These are phyloP conservation scores for Antitype chi DNA, from an alignment of 2,888 invertebrate species.

Conservation along the genomic window DNA sequence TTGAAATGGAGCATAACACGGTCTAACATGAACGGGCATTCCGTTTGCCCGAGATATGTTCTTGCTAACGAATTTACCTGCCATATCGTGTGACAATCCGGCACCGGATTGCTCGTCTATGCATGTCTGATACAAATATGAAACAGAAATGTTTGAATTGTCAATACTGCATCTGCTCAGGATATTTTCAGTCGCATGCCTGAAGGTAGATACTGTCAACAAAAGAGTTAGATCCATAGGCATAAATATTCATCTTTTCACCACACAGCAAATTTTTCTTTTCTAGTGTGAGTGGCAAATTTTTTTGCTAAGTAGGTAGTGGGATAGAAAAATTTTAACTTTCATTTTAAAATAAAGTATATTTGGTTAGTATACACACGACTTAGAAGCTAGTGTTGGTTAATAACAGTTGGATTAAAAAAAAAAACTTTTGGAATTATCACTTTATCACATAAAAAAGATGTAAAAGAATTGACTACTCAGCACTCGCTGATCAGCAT, in stretches of 20 bases:
- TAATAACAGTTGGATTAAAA: no score
- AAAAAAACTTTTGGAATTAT: no score
- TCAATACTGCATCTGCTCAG: slow-evolving; percentile 38
- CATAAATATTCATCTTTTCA: background rate
- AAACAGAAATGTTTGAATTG: slow-evolving; percentile 65
- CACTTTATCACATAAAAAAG: no score
- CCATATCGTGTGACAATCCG: slow-evolving; percentile 48
- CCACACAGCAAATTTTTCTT: background rate
- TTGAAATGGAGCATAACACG: slow-evolving; percentile 12
- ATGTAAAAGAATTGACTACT: background rate
- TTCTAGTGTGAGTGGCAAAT: background rate
- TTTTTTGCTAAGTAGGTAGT: background rate
- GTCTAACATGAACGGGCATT: slow-evolving; percentile 20
- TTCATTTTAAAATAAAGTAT: background rate
- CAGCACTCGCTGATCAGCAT: background rate
- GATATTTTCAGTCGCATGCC: slow-evolving; percentile 24
- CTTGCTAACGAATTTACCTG: slow-evolving; percentile 69
- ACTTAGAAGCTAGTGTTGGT: no score
- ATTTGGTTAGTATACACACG: background rate
- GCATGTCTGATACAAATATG: slow-evolving; percentile 67
- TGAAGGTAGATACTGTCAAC: slow-evolving; percentile 27
- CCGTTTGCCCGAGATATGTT: slow-evolving; percentile 18
- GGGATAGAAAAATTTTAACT: no score
- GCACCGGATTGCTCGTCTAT: slow-evolving; percentile 61
- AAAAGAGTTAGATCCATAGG: background rate